A percentile compares a stretch with the other conserved stretches of the same genome.
phyloP scores from a whole-genome alignment of 2,797 vertebrate species.

The Anguilla megastoma region DNA sequence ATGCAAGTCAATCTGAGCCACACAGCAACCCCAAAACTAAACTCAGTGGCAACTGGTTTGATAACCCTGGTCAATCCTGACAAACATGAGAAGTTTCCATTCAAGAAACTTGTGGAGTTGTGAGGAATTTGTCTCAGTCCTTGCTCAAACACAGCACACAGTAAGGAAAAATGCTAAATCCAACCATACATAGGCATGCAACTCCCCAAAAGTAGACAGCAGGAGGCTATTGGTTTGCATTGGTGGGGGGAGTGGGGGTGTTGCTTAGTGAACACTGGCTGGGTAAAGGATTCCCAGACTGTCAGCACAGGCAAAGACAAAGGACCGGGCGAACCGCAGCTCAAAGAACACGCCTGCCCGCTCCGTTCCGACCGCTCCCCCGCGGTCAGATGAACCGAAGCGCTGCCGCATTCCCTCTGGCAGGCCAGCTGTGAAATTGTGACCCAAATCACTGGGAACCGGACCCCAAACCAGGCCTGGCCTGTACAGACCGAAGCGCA shows the following conservation, averaged over 20 bases:
- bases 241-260: background rate
- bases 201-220: background rate
- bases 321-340: background rate
- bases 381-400: background rate
- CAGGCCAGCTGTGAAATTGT: constrained; percentile 38
- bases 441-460: constrained; percentile 40
- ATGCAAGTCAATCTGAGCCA: background rate
- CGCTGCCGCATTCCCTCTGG: constrained; percentile 25
- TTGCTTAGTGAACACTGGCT: background rate
- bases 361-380: background rate
- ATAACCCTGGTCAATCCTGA: background rate
- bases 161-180: background rate
- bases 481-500: background rate
- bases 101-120: background rate
- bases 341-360: background rate
- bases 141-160: background rate
- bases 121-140: background rate
- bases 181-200: background rate
- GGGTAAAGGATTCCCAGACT: background rate
- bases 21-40: background rate
- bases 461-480: constrained; percentile 16
- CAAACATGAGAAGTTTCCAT: background rate
- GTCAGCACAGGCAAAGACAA: background rate
- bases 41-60: background rate
- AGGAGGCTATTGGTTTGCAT: background rate